phyloP scores from a whole-genome alignment of 1,140 invertebrate genomes.

The Hypsibius dujardini region DNA sequence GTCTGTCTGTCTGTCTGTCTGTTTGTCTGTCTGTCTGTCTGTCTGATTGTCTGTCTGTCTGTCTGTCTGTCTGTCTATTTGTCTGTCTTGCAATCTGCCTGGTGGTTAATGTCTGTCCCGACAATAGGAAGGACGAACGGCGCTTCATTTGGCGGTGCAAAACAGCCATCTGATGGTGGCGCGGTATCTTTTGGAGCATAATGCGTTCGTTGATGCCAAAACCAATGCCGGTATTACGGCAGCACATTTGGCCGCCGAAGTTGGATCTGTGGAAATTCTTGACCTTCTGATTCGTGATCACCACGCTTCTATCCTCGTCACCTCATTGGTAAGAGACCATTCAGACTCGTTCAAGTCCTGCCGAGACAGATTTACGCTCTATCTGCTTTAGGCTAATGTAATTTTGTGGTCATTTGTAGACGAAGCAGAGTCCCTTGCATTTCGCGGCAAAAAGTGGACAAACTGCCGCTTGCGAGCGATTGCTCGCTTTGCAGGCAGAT shows the following conservation, averaged over 20 bases:
- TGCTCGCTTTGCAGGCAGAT: neutral
- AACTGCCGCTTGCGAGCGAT: neutral
- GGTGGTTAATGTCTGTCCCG: too few relatives aligned
- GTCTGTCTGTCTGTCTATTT: too few relatives aligned
- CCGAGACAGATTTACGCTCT: too few relatives aligned
- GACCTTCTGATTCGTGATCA: neutral
- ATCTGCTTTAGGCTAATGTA: too few relatives aligned
- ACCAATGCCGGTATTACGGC: constrained; percentile 53
- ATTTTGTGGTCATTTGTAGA: too few relatives aligned
- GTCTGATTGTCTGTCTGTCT: too few relatives aligned
- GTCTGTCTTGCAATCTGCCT: too few relatives aligned
- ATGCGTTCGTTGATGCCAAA: constrained; percentile 76
- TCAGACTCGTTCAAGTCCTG: too few relatives aligned
- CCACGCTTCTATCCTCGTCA: too few relatives aligned
- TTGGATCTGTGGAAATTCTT: neutral
- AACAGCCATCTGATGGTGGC: constrained; percentile 87
- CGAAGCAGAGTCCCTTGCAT: neutral
- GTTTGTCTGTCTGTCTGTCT: too few relatives aligned
- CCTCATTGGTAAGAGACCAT: too few relatives aligned
- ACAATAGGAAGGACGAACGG: constrained; percentile 72
- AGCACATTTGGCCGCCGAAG: neutral
- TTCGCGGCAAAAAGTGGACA: neutral
- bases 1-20: too few relatives aligned
- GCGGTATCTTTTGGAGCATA: constrained; percentile 77
- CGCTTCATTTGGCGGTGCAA: constrained; percentile 82